Evolutionary conservation across 2,888 invertebrate genomes (phyloP), one percentile per base, ranked within the genome.

Genomic region (Ephialtes manifestator): DNA sequence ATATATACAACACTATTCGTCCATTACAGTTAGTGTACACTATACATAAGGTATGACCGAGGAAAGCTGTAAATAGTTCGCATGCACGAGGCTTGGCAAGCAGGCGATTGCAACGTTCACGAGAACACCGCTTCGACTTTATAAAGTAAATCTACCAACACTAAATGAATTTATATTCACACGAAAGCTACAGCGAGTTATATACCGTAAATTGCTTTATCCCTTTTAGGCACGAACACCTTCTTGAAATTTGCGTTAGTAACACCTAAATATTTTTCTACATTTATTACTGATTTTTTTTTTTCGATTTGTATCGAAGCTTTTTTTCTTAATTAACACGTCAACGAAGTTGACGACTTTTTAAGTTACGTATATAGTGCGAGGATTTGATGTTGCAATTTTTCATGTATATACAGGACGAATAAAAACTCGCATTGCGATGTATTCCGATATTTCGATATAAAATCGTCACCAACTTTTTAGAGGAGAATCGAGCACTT

Each of bases 101-200:
- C 68, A 53, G 28, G 63, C 39, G 63, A 70, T 81, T 78, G 68
- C n/a, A 81, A 74, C 81, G 74, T 81, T 81, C 74, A 63, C 74
- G 46, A 81, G 81, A 81, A 81, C 84, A 81, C 60, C 74, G 77
- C 51, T 65, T 78, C 78, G 70, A 78, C 77, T 84, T 84, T 78
- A 78, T 84, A 84, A 84, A 84, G 84, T 84, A 81, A 81, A 84
- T 84, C 77, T 78, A 84, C 78, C 74, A 39, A 58, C 58, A 70
- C 78, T 72, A 70, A 81, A 84, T 78, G 77, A 84, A 84, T 84
- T 84, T 68, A 72, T 84, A 81, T 77, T 63, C 75, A 35, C 75
- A 48, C 75, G 75, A 63, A 31, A 48, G 31, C 75, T 51, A 18
- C 55, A 51, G 13, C 20, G 53, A 43, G 46, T 20, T 20, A 20